Evolutionary conservation across 2,797 vertebrate species (phyloP).

Genomic region (Sebastes nivosus): DNA sequence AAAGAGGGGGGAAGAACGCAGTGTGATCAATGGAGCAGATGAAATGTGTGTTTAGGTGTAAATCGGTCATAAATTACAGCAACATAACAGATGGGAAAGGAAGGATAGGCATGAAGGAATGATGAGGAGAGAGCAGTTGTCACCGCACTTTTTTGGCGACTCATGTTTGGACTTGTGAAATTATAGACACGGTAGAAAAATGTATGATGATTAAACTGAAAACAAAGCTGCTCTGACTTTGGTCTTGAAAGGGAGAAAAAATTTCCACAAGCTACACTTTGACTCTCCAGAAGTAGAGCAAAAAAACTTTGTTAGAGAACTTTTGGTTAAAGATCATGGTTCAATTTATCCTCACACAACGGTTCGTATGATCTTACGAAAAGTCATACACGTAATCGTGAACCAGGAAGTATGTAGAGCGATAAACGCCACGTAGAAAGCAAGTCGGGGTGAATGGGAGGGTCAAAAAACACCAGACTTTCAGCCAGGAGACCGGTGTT

Average conservation of each 20-base stretch:
- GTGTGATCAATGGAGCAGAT: background rate
- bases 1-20: background rate
- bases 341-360: no score
- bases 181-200: background rate
- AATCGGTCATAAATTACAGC: conserved; percentile 25
- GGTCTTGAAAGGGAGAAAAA: background rate
- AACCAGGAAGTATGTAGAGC: no score
- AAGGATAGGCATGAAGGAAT: background rate
- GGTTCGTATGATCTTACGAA: no score
- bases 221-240: background rate
- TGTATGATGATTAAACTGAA: background rate
- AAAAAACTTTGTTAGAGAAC: background rate
- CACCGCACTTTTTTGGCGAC: background rate
- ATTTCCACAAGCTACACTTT: background rate
- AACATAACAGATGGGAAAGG: background rate
- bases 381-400: no score
- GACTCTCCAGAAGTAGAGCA: background rate
- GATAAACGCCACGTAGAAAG: no score
- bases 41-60: conserved; percentile 16
- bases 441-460: no score
- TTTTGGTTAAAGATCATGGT: background rate
- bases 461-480: no score
- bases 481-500: no score
- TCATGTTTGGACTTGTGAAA: conserved; percentile 1
- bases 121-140: background rate